Conservation (phyloP, 53 echinoderm and acorn worm genomes). For the Pentamera pediparva region DNA sequence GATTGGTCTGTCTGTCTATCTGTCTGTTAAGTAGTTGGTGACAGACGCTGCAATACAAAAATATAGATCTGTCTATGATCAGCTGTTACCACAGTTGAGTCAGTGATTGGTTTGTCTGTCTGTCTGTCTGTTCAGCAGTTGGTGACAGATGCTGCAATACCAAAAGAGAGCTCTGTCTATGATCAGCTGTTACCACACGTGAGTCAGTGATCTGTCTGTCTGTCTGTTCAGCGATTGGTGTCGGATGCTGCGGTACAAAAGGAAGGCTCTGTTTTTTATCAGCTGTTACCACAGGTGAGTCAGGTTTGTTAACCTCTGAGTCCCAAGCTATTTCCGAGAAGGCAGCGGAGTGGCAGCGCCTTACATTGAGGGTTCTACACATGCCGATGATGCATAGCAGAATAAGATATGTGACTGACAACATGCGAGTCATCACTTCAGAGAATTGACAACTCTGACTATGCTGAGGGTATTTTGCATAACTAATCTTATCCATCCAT, state of each 20-base stretch:
- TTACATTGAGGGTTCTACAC: no score
- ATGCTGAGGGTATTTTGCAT: neutral
- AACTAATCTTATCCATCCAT: neutral
- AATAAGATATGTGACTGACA: neutral
- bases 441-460: neutral
- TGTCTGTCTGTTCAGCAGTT: constrained; percentile 37
- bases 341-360: no score
- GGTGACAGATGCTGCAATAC: neutral
- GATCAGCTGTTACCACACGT: constrained; percentile 41
- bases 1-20: neutral
- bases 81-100: constrained; percentile 41
- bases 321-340: constrained; percentile 53
- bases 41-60: neutral
- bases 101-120: neutral
- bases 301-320: neutral
- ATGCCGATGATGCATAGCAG: neutral
- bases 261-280: neutral
- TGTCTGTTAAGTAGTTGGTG: constrained; percentile 40
- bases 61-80: neutral
- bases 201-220: neutral
- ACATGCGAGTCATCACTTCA: no score
- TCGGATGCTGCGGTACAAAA: neutral
- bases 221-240: constrained; percentile 42
- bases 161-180: neutral
- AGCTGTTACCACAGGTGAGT: constrained; percentile 43